Evolutionary conservation across 2,113 vertebrate genomes (phyloP).

Genomic region (Elephantulus edwardii): DNA sequence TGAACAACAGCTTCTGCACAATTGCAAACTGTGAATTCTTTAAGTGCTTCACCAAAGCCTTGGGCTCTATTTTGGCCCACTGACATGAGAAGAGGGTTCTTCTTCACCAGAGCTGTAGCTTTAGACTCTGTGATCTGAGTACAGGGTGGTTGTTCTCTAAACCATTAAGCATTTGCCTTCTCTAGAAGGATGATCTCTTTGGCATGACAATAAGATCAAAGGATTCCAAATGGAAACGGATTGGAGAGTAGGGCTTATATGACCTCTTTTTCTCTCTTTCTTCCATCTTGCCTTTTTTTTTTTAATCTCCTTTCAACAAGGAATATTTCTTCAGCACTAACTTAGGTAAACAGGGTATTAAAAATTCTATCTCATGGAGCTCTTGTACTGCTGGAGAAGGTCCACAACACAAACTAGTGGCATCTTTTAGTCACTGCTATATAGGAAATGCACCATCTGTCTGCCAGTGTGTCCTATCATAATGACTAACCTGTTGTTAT

Average conservation of each 20-base stretch:
- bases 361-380: not conserved
- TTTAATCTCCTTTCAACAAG: not conserved
- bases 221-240: not conserved
- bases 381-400: not conserved
- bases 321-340: not conserved
- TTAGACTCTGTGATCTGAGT: not conserved
- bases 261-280: too few relatives aligned
- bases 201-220: not conserved
- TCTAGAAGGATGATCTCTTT: not conserved
- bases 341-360: not conserved
- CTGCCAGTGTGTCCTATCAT: not conserved
- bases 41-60: constrained; percentile 65
- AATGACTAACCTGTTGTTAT: not conserved
- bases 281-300: accelerated
- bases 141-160: not conserved
- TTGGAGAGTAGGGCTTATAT: not conserved
- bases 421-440: not conserved
- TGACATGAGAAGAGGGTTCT: constrained; percentile 20
- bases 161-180: too few relatives aligned
- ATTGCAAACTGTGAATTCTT: constrained; percentile 61
- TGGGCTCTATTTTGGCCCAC: constrained; percentile 1
- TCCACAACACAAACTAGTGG: not conserved
- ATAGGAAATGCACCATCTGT: not conserved
- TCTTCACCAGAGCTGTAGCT: not conserved
- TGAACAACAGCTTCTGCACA: constrained; percentile 72